These are phyloP conservation scores for Nasua narica DNA, from an alignment of 2,797 vertebrate species.

Conservation along the genomic window DNA sequence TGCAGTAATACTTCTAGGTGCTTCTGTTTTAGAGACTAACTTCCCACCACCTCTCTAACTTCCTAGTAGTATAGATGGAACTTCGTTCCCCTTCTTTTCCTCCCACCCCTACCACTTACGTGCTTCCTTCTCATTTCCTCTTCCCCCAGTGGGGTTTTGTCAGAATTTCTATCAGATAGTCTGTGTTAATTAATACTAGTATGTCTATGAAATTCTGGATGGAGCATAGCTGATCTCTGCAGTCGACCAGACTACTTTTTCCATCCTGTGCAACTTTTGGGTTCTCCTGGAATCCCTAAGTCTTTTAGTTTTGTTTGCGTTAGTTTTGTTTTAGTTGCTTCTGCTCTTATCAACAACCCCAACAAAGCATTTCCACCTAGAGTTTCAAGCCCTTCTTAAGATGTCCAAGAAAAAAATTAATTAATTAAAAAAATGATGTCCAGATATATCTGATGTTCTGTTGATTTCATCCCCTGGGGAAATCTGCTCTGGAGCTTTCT, in stretches of 20 bases:
- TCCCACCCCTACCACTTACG: too few relatives aligned
- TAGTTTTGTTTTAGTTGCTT: not conserved
- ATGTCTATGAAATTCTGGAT: not conserved
- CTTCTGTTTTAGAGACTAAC: not conserved
- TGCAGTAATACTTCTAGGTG: not conserved
- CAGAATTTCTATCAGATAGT: not conserved
- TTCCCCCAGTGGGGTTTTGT: not conserved
- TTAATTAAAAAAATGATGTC: not conserved
- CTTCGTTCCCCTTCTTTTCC: not conserved
- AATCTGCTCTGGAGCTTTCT: not conserved
- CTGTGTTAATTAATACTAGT: not conserved
- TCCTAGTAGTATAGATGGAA: not conserved
- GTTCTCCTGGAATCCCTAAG: not conserved
- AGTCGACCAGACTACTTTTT: not conserved
- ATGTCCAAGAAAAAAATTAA: not conserved
- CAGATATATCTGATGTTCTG: not conserved
- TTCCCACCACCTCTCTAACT: not conserved
- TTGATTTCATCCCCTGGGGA: not conserved
- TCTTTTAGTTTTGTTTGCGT: not conserved
- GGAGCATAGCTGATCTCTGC: not conserved
- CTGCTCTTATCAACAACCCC: not conserved
- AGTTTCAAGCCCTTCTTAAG: not conserved
- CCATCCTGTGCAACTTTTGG: not conserved
- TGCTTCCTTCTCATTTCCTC: not conserved
- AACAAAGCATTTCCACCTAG: not conserved